Percentiles rank a stretch among this genome's conserved stretches.
Conservation (phyloP, 1,140 invertebrate genomes). For the Bicyclus anynana region DNA sequence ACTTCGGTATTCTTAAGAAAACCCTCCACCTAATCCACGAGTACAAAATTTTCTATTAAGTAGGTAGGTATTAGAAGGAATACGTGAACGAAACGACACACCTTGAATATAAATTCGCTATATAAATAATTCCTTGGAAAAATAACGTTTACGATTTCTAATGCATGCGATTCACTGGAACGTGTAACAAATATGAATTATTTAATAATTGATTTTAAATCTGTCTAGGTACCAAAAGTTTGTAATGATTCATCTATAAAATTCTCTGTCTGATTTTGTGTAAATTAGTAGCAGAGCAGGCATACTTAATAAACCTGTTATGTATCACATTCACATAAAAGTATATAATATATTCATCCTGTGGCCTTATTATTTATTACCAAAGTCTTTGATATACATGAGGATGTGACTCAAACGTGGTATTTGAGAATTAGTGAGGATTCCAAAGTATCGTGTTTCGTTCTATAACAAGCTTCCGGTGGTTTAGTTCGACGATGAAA, state of each 20-base stretch:
- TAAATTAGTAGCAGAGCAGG: too few species aligned
- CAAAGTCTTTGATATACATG: too few species aligned
- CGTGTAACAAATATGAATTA: conserved; percentile 36
- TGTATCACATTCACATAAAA: too few species aligned
- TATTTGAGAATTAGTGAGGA: too few species aligned
- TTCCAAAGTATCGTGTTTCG: not conserved
- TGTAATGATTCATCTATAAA: too few species aligned
- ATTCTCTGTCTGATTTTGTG: too few species aligned
- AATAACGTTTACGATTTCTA: conserved; percentile 17
- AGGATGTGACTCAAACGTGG: too few species aligned
- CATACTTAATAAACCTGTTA: too few species aligned
- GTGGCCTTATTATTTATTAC: not conserved
- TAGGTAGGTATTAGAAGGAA: conserved; percentile 21
- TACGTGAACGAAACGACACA: conserved; percentile 24
- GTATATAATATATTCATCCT: not conserved
- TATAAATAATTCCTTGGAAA: conserved; percentile 18
- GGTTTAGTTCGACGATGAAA: not conserved
- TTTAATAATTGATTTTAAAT: conserved; percentile 42
- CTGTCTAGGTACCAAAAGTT: conserved; percentile 17
- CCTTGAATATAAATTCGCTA: conserved; percentile 36
- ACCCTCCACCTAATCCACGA: too few species aligned
- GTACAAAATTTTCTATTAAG: too few species aligned
- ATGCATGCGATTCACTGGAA: conserved; percentile 24
- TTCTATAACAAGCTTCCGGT: not conserved
- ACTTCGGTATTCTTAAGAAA: too few species aligned